A percentile compares a stretch with the other conserved stretches of the same genome.
Conservation (phyloP, 2,888 invertebrate genomes). For the Sminthurides aquaticus region DNA sequence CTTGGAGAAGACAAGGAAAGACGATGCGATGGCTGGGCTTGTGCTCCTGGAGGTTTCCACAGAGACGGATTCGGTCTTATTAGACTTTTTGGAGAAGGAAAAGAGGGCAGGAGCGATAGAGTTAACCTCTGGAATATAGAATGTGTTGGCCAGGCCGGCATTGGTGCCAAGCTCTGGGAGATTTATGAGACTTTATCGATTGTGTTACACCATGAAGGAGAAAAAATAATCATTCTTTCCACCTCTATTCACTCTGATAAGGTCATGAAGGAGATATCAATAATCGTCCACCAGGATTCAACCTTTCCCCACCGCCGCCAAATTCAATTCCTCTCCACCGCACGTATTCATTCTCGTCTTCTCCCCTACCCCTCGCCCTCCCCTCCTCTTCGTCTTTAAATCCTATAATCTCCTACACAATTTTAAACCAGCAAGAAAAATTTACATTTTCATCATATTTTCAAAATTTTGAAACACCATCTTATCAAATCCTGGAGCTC, state of each 20-base stretch:
- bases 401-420: too few species aligned
- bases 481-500: too few species aligned
- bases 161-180: slow-evolving; percentile 26
- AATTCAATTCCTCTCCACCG: background rate
- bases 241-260: slow-evolving; percentile 41
- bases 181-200: slow-evolving; percentile 43
- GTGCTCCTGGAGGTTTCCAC: too few species aligned
- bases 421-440: too few species aligned
- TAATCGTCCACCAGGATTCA: slow-evolving; percentile 24
- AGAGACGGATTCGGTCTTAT: too few species aligned
- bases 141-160: background rate
- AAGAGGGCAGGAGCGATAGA: slow-evolving; percentile 15
- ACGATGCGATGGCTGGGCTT: too few species aligned
- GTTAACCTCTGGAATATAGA: slow-evolving; percentile 26
- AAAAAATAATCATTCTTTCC: slow-evolving; percentile 41
- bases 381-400: too few species aligned
- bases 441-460: too few species aligned
- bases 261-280: slow-evolving; percentile 38
- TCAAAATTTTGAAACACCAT: too few species aligned
- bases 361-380: too few species aligned
- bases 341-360: too few species aligned
- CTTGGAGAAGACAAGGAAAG: too few species aligned
- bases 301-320: background rate
- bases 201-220: slow-evolving; percentile 36
- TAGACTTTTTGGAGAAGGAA: background rate